phyloP scores from a whole-genome alignment of 2,113 vertebrate genomes.

The Macroglossus sobrinus region DNA sequence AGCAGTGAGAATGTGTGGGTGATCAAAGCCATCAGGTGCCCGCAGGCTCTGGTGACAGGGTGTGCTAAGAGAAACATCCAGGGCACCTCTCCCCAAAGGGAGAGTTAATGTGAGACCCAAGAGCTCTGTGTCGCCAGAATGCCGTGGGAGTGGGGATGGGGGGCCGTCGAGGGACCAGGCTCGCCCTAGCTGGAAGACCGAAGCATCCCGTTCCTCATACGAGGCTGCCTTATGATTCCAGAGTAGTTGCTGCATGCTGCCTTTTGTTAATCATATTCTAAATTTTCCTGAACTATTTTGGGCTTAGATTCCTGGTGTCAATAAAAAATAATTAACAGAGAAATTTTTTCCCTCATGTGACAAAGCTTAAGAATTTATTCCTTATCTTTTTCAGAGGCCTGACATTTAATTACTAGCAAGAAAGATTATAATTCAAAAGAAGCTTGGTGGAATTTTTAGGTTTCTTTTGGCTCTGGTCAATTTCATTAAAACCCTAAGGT shows the following conservation, averaged over 20 bases:
- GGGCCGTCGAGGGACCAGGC: not conserved
- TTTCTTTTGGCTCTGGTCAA: not conserved
- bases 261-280: conserved; percentile 39
- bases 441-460: not conserved
- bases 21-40: not conserved
- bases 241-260: not conserved
- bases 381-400: conserved; percentile 22
- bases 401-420: conserved; percentile 48
- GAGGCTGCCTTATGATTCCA: not conserved
- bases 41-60: not conserved
- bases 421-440: conserved; percentile 56
- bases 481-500: conserved; percentile 32
- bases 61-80: not conserved
- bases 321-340: conserved; percentile 57
- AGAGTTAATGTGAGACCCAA: not conserved
- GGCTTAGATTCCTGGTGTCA: conserved; percentile 16
- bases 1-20: not conserved
- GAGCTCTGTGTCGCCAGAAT: too few relatives aligned
- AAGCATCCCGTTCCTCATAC: not conserved
- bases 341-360: conserved; percentile 52
- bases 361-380: conserved; percentile 34
- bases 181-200: not conserved
- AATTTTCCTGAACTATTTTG: not conserved
- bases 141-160: not conserved
- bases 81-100: too few relatives aligned